Percentiles rank a stretch among this genome's conserved stretches.
Conservation (phyloP, 2,113 vertebrate genomes). For the Protomyctophum bolini region DNA sequence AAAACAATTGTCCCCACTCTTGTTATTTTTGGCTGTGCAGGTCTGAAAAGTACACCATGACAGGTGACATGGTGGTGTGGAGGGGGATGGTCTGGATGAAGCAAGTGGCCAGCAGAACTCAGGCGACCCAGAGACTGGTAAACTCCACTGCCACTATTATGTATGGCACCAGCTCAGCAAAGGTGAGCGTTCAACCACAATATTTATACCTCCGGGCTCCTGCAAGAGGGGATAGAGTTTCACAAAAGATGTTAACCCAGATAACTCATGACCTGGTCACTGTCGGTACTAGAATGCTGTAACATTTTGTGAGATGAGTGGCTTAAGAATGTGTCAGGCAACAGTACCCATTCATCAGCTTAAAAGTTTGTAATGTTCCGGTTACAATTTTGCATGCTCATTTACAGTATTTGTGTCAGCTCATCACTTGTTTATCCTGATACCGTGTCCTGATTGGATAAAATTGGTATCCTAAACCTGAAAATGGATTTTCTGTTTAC, state of each 20-base stretch:
- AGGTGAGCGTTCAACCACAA: slow-evolving; percentile 42
- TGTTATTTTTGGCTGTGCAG: slow-evolving; percentile 10
- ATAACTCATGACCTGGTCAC: slow-evolving; percentile 24
- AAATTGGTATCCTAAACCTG: no score
- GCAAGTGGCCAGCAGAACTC: slow-evolving; percentile 41
- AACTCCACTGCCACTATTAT: slow-evolving; percentile 24
- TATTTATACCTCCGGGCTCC: background rate
- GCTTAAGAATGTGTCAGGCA: no score
- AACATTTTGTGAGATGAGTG: background rate
- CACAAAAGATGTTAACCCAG: slow-evolving; percentile 21
- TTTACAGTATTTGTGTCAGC: no score
- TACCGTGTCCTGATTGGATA: no score
- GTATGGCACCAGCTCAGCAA: slow-evolving; percentile 7
- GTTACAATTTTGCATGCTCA: no score
- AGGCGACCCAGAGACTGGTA: slow-evolving; percentile 32
- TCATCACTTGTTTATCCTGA: no score
- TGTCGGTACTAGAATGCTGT: background rate
- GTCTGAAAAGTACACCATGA: slow-evolving; percentile 47
- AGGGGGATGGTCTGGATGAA: slow-evolving; percentile 60
- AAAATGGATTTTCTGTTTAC: no score
- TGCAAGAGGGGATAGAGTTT: slow-evolving; percentile 20
- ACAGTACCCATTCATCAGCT: no score
- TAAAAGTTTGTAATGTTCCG: no score
- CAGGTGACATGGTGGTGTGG: slow-evolving; percentile 62
- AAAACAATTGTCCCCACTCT: background rate